Evolutionary conservation across 92 coral and sea anemone genomes (phyloP).

Genomic region (Epizoanthus illoricatus): DNA sequence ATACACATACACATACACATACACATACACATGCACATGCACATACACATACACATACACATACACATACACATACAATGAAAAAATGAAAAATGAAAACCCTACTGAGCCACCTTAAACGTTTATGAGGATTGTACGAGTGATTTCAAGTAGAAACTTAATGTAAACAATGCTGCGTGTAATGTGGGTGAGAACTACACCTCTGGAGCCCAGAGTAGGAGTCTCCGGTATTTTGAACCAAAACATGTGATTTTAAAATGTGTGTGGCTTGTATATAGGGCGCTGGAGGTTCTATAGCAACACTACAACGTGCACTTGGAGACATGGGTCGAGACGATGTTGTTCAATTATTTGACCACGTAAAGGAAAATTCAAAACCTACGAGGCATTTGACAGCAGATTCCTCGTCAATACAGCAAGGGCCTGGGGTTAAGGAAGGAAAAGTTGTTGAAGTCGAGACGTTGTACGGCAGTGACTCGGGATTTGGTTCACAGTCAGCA

Average conservation of each 20-base stretch:
- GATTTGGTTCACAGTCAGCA: slow-evolving; percentile 70
- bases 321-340: slow-evolving; percentile 67
- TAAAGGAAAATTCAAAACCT: not conserved
- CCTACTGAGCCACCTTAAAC: no score
- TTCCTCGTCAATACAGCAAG: slow-evolving; percentile 18
- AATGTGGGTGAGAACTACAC: not conserved
- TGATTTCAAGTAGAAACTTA: no score
- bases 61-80: no score
- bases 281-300: slow-evolving; percentile 51
- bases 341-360: slow-evolving; percentile 46
- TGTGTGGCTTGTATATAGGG: slow-evolving; percentile 28
- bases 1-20: no score
- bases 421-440: no score
- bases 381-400: slow-evolving; percentile 14
- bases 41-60: no score
- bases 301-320: slow-evolving; percentile 36
- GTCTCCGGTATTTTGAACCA: not conserved
- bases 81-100: no score
- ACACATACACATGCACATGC: no score
- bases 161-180: no score
- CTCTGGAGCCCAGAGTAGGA: not conserved
- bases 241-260: not conserved
- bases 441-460: slow-evolving; percentile 18
- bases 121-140: no score
- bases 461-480: slow-evolving; percentile 63